A percentile compares a stretch with the other conserved stretches of the same genome.
Conservation (phyloP, 2,888 invertebrate genomes). For the Cerceris rybyensis region DNA sequence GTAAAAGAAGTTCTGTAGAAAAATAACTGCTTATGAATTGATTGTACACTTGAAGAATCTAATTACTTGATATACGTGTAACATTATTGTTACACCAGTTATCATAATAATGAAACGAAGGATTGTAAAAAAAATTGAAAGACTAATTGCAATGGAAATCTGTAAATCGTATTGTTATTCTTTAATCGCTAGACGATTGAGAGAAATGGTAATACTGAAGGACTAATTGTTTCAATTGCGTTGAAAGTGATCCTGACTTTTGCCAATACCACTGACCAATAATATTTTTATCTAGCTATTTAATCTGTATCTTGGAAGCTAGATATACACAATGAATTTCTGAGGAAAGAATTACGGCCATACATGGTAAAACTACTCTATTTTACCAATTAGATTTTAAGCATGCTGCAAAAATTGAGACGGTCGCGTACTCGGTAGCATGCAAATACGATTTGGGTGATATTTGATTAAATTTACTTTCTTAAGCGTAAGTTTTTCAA, state of each 20-base stretch:
- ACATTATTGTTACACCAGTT: neutral
- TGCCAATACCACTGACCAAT: conserved; percentile 36
- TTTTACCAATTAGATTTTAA: conserved; percentile 57
- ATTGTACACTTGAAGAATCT: neutral
- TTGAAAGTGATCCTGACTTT: conserved; percentile 60
- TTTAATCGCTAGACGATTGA: too few relatives aligned
- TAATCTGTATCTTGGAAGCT: conserved; percentile 35
- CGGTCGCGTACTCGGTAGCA: conserved; percentile 29
- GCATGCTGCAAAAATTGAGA: conserved; percentile 31
- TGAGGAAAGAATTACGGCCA: conserved; percentile 31
- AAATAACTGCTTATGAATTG: neutral
- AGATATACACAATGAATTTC: conserved; percentile 43
- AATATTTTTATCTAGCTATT: conserved; percentile 48
- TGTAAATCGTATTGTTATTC: too few relatives aligned
- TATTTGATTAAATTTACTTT: conserved; percentile 60
- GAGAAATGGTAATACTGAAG: neutral
- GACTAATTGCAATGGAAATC: too few relatives aligned
- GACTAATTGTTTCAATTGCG: conserved; percentile 9
- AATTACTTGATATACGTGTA: neutral
- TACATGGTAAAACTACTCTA: conserved; percentile 41
- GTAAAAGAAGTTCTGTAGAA: neutral
- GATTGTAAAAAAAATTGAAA: too few relatives aligned
- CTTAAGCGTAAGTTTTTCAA: conserved; percentile 36
- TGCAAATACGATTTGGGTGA: conserved; percentile 63
- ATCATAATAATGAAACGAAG: too few relatives aligned